Percentiles rank a stretch among this genome's conserved stretches.
phyloP scores from a whole-genome alignment of 92 coral and sea anemone genomes.

The Plumapathes pennacea region DNA sequence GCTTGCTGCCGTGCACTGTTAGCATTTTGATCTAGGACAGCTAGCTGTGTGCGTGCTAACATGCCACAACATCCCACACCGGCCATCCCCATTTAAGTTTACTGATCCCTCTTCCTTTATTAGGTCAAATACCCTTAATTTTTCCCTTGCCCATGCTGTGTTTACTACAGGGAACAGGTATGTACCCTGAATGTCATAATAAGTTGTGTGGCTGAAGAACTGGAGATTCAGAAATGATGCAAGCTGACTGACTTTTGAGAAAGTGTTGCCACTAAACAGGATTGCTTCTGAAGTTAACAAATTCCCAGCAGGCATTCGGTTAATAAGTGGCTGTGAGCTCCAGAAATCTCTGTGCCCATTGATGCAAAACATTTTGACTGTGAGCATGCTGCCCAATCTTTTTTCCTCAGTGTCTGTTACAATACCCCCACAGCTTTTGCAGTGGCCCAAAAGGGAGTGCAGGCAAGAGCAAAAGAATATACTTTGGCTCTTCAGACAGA shows the following conservation, averaged over 20 bases:
- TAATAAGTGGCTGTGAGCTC: constrained; percentile 48
- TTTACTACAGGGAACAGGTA: too few relatives aligned
- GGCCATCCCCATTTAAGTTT: neutral
- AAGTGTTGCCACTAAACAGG: constrained; percentile 4
- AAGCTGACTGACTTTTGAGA: neutral
- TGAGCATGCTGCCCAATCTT: constrained; percentile 47
- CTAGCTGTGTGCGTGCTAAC: constrained; percentile 54
- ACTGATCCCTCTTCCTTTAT: constrained; percentile 1
- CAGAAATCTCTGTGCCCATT: constrained; percentile 26
- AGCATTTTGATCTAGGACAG: constrained; percentile 55
- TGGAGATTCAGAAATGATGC: too few relatives aligned
- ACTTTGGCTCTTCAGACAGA: too few relatives aligned
- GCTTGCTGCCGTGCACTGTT: constrained; percentile 43
- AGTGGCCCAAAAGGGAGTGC: neutral
- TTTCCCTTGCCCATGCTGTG: neutral
- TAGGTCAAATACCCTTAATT: neutral
- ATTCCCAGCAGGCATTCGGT: constrained; percentile 38
- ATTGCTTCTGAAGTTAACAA: constrained; percentile 33
- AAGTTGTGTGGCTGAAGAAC: neutral
- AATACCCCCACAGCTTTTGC: neutral
- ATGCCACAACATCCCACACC: too few relatives aligned
- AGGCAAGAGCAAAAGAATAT: neutral
- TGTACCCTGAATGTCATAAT: neutral
- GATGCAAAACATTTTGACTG: constrained; percentile 18
- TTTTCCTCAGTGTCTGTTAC: too few relatives aligned